Base-by-base conservation (phyloP, 2,113 vertebrate genomes). In the Poicephalus gulielmi region DNA sequence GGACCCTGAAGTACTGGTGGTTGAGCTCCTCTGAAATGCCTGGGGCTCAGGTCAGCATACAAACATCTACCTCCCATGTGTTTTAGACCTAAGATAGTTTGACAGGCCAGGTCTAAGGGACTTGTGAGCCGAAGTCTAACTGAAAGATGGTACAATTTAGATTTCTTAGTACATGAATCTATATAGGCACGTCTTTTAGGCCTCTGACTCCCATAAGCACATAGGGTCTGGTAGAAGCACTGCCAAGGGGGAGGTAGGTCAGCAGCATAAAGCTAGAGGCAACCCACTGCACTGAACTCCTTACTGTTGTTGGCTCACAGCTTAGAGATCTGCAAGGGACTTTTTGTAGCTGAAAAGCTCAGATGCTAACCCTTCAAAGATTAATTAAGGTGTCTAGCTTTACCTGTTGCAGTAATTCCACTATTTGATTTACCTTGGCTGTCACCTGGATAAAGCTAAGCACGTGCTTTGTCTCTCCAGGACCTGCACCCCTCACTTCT, bases 401-500 rank as follows among this genome's bases (percentile, higher is more conserved):
- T 90, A 83, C 64, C 64, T 86, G 50, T 25, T 63, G 53, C 46
- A 41, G 50, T 71, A 74, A 73, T 75, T 41, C 11, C 19, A 10
- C 39, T 15, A 1, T 68, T 60, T 69, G 93, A 86, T 90, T 90
- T 63, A 59, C 59, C 67, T 83, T n/a, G 50, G 25, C 69, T 82
- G 83, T 59, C 73, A 69, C 53, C 63, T 85, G 66, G 70, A 70
- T 73, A 63, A 80, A 86, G 50, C 68, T n/a, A 80, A 88, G 37
- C 39, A 14, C 35, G 79, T 37, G 64, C 60, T 83, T 66, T 93
- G 59, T 63, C 23, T 86, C 25, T 81, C 4, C 3, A 3, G 88
- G 69, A 33, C 73, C 43, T 0, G 0, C 46, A 83, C 64, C 43
- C 55, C 0, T 0, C 73, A 28, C 41, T 30, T 39, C 71, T 74